Conservation (phyloP, 2,797 vertebrate species). For the Chrosomus eos region DNA sequence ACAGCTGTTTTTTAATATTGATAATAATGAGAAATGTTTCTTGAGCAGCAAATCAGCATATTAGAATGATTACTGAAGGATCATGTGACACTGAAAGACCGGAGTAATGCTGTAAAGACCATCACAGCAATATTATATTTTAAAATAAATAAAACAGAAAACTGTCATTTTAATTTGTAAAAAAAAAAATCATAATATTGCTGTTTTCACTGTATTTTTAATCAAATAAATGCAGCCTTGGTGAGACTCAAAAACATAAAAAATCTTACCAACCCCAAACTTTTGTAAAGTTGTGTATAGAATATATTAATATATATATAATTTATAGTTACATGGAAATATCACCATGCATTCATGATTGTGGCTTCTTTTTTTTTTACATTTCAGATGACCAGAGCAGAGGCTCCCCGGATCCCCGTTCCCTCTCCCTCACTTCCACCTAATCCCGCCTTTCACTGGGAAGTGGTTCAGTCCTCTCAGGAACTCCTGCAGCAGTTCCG, state of each 20-base stretch:
- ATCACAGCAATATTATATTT: not conserved
- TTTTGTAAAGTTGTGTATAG: not conserved
- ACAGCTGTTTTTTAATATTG: not conserved
- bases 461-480: constrained; percentile 80
- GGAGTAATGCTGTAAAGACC: not conserved
- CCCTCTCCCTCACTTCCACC: constrained; percentile 77
- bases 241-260: too few species aligned
- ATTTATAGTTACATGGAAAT: not conserved
- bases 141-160: too few species aligned
- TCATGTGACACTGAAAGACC: not conserved
- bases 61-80: not conserved
- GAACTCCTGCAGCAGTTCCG: constrained; percentile 83
- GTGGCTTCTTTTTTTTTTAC: not conserved
- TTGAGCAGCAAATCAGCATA: not conserved
- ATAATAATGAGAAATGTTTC: not conserved
- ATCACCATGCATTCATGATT: not conserved
- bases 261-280: not conserved
- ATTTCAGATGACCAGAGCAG: constrained; percentile 76
- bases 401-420: constrained; percentile 68
- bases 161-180: too few species aligned
- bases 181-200: too few species aligned
- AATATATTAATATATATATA: not conserved
- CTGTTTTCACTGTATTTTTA: too few species aligned
- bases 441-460: constrained; percentile 75
- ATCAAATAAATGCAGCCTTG: too few species aligned